Conservation (phyloP, 2,797 vertebrate species). For the Melanotaenia parkinsoni region DNA sequence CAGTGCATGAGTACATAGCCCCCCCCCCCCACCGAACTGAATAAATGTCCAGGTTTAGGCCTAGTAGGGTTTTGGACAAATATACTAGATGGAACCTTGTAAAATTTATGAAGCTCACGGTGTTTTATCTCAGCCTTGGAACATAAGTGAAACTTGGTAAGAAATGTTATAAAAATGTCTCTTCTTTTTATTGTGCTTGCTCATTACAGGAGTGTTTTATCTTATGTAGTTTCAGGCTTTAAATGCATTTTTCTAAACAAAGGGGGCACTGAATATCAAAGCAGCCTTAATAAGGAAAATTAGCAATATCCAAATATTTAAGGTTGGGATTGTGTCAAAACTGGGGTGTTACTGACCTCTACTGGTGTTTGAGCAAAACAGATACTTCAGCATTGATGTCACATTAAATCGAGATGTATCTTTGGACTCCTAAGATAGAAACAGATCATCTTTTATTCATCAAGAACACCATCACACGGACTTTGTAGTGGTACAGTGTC, state of each 20-base stretch:
- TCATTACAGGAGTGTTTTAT: neutral
- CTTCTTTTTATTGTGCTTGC: neutral
- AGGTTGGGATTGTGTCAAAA: neutral
- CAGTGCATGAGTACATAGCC: neutral
- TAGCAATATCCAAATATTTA: neutral
- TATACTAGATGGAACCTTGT: neutral
- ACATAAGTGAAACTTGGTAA: neutral
- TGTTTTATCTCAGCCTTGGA: neutral
- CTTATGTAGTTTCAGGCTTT: neutral
- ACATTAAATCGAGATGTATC: neutral
- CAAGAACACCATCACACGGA: neutral
- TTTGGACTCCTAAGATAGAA: neutral
- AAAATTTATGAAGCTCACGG: too few relatives aligned
- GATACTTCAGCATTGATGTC: neutral
- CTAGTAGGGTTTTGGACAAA: neutral
- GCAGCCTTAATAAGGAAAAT: slow-evolving; percentile 8
- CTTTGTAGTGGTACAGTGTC: neutral
- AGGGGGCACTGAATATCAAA: neutral
- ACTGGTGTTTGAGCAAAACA: slow-evolving; percentile 38
- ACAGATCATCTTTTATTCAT: slow-evolving; percentile 6
- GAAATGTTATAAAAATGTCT: neutral
- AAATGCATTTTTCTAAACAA: neutral
- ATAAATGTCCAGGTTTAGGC: neutral
- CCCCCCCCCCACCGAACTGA: neutral
- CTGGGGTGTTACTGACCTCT: slow-evolving; percentile 66